Evolutionary conservation across 2,888 invertebrate species (phyloP).

Genomic region (Odontothrips loti): DNA sequence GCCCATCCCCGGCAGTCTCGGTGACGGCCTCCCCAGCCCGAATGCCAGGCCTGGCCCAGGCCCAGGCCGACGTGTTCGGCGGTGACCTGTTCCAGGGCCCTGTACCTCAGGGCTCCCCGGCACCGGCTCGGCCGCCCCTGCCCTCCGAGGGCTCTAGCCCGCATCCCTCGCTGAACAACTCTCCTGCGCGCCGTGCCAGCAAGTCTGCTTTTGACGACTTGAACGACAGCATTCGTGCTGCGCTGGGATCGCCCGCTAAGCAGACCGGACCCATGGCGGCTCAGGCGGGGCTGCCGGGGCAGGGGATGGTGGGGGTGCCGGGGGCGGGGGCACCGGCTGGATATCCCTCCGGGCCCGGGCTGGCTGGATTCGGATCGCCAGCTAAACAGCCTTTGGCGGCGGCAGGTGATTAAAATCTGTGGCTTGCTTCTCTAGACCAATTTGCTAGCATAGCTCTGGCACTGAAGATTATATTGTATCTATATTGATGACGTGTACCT

Average conservation of each 20-base stretch:
- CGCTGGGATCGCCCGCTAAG: constrained; percentile 53
- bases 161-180: constrained; percentile 45
- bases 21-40: constrained; percentile 35
- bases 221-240: constrained; percentile 64
- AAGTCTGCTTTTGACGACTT: constrained; percentile 66
- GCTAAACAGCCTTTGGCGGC: constrained; percentile 29
- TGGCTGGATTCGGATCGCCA: constrained; percentile 12
- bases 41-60: constrained; percentile 35
- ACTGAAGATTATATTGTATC: background rate
- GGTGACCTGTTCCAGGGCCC: constrained; percentile 34
- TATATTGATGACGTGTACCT: background rate
- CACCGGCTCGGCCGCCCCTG: constrained; percentile 41
- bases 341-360: constrained; percentile 29
- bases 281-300: background rate
- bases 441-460: constrained; percentile 22
- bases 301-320: background rate
- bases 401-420: constrained; percentile 41
- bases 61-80: constrained; percentile 43
- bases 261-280: background rate
- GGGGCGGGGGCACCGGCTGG: constrained; percentile 34
- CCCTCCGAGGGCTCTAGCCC: constrained; percentile 43
- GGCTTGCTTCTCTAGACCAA: constrained; percentile 35
- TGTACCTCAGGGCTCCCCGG: constrained; percentile 41
- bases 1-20: constrained; percentile 39
- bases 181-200: constrained; percentile 40